These are phyloP conservation scores for Araneus ventricosus DNA, from an alignment of 1,140 invertebrate genomes.

Conservation along the genomic window DNA sequence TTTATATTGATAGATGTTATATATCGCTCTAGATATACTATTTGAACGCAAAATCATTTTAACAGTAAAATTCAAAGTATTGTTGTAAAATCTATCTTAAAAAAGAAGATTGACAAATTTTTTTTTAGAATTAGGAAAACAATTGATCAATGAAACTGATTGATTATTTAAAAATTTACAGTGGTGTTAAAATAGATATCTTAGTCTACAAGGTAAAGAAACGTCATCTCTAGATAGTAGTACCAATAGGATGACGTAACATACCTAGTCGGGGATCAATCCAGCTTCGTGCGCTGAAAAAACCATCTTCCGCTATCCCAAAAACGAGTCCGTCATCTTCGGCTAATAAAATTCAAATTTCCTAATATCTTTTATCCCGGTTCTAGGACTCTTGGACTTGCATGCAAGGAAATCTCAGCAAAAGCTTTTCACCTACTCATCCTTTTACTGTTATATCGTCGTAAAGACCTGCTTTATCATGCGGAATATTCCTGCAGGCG, in stretches of 20 bases:
- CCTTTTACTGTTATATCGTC: constrained; percentile 37
- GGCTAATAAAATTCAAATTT: background rate
- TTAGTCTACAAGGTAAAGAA: no score
- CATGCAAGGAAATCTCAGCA: background rate
- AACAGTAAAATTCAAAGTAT: no score
- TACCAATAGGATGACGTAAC: background rate
- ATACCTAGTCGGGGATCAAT: background rate
- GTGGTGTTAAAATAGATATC: no score
- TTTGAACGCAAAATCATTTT: no score
- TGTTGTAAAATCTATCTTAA: no score
- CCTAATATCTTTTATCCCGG: background rate
- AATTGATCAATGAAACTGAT: no score
- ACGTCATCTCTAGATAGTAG: no score
- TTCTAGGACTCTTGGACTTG: background rate
- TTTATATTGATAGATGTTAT: no score
- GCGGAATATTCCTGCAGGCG: background rate
- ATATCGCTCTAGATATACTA: no score
- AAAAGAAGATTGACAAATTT: no score
- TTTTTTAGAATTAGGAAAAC: no score
- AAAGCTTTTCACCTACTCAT: constrained; percentile 26
- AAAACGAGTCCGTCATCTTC: background rate
- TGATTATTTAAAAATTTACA: no score
- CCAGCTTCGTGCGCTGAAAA: constrained; percentile 6
- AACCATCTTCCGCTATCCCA: background rate
- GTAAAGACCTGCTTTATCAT: constrained; percentile 32